Conservation (phyloP, 2,888 invertebrate species). For the Lepas anatifera region DNA sequence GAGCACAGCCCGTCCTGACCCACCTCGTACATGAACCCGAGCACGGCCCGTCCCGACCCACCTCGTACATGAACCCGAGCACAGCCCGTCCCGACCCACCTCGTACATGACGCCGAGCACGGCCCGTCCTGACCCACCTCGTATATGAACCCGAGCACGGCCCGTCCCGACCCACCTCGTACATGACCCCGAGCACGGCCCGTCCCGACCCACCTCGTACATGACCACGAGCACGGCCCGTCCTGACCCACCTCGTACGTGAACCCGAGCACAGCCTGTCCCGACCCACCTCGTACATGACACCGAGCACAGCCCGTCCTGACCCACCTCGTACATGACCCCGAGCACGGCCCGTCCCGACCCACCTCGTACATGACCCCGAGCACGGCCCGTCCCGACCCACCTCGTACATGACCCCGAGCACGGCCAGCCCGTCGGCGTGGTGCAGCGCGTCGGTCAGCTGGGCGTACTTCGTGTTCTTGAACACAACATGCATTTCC, state of each 20-base stretch:
- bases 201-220: neutral
- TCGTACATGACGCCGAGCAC: too few species aligned
- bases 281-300: too few species aligned
- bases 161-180: slow-evolving; percentile 38
- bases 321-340: too few species aligned
- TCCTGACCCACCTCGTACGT: too few species aligned
- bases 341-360: too few species aligned
- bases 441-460: slow-evolving; percentile 41
- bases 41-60: slow-evolving; percentile 27
- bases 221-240: too few species aligned
- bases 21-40: too few species aligned
- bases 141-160: slow-evolving; percentile 50
- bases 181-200: too few species aligned
- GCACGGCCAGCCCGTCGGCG: slow-evolving; percentile 47
- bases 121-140: slow-evolving; percentile 35
- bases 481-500: slow-evolving; percentile 68
- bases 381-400: slow-evolving; percentile 14
- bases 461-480: slow-evolving; percentile 43
- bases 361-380: too few species aligned
- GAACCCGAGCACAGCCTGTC: too few species aligned
- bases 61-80: slow-evolving; percentile 49
- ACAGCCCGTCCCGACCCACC: slow-evolving; percentile 45
- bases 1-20: too few species aligned
- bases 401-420: slow-evolving; percentile 50
- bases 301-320: too few species aligned